Base-by-base conservation (phyloP, 2,113 vertebrate species). In the Sapayoa aenigma region DNA sequence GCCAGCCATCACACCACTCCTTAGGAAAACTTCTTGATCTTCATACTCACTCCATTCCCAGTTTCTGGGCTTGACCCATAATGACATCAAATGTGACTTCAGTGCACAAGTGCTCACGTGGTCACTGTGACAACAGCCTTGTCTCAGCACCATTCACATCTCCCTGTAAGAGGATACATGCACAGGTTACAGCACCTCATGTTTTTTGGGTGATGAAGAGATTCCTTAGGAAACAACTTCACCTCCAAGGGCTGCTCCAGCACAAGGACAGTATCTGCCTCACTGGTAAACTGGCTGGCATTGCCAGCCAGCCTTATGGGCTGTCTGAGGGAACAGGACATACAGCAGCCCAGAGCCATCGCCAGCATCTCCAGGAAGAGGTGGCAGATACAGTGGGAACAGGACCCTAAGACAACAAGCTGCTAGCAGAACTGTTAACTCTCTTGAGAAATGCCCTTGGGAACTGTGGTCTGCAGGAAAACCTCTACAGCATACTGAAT, bases 121-220 rank as follows among this genome's bases (percentile, higher is more conserved):
- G 14, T 35, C 55, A 55, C 42, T 15, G 49, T 6, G 71, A 52
- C 62, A 72, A 37, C 23, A 59, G 42, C 44, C 24, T 22, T 15
- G 24, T 27, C 23, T 25, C 35, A 49, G 39, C 46, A 27, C 21
- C 53, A 5, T 27, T 41, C 44, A 17, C 2, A 11, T 9, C 69
- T 63, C 27, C 9, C 2, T 3, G 7, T 11, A 6, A 87, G 58
- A 60, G 25, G 37, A 44, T 15, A 41, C 12, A 20, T 0, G 0
- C 46, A 42, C 15, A 47, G 42, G 15, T 53, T 41, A 35, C 31
- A 90, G 41, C 44, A 55, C 3, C 9, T 55, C 14, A 5, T 4
- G 1, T 3, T 39, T 65, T 75, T 13, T 18, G 24, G 62, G 13
- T 53, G 49, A 44, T 7, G 25, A 83, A 25, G 27, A 44, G n/a